Conservation (phyloP, 1,140 invertebrate genomes). For the Eciton burchellii region DNA sequence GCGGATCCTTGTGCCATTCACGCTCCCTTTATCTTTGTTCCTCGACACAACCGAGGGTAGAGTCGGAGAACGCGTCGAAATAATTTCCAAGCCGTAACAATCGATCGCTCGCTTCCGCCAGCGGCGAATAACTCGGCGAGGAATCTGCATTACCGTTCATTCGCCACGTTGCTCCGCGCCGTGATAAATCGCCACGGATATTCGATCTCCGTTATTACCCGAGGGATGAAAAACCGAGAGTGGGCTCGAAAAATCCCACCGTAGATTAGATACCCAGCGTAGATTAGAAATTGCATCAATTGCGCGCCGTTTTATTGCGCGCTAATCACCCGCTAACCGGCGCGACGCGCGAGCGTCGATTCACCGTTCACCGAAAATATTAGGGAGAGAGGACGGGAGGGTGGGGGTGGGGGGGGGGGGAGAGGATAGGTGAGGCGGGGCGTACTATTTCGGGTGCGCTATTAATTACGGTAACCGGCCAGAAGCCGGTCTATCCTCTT, state of each 20-base stretch:
- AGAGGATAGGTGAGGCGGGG: not conserved
- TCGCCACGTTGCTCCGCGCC: not conserved
- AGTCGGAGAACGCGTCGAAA: not conserved
- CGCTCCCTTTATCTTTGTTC: not conserved
- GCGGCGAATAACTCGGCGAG: not conserved
- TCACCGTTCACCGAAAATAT: slow-evolving; percentile 29
- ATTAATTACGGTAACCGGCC: slow-evolving; percentile 46
- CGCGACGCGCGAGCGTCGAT: not conserved
- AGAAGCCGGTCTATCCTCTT: no score
- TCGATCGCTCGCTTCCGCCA: not conserved
- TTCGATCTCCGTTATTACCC: slow-evolving; percentile 3
- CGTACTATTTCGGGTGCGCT: not conserved
- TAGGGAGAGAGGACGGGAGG: not conserved
- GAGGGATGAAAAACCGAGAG: slow-evolving; percentile 8
- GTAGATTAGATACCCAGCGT: not conserved
- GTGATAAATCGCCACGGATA: slow-evolving; percentile 43
- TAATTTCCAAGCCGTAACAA: slow-evolving; percentile 38
- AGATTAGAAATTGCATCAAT: not conserved
- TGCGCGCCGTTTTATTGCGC: slow-evolving; percentile 2
- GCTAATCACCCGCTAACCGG: not conserved
- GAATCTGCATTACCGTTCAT: not conserved
- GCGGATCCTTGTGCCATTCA: not conserved
- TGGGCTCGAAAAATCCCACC: not conserved
- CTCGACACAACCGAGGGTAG: not conserved
- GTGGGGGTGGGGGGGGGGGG: no score